Percentiles rank a stretch among this genome's conserved stretches.
phyloP scores from a whole-genome alignment of 2,113 vertebrate species.

The Varanus salvator region DNA sequence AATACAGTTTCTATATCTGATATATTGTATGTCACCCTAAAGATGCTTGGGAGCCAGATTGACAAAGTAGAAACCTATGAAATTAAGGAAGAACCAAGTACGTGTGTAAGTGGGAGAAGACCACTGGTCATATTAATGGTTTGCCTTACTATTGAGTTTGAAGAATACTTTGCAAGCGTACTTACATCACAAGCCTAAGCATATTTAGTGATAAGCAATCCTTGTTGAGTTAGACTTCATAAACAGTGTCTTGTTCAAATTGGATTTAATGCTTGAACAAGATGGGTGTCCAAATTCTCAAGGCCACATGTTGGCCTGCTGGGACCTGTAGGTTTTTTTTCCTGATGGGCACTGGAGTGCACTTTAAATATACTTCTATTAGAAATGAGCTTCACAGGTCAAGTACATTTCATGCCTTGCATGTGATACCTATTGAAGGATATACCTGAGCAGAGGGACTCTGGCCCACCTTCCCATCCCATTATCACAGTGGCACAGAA shows the following conservation, averaged over 20 bases:
- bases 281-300: not conserved
- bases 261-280: not conserved
- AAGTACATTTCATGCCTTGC: not conserved
- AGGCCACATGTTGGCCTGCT: too few relatives aligned
- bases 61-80: not conserved
- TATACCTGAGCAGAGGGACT: constrained; percentile 5
- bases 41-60: not conserved
- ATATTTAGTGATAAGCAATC: not conserved
- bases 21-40: not conserved
- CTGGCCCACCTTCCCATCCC: constrained; percentile 24
- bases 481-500: constrained; percentile 18
- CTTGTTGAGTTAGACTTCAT: not conserved
- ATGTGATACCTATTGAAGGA: not conserved
- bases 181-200: not conserved
- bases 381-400: not conserved
- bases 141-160: not conserved
- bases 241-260: not conserved
- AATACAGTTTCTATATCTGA: not conserved
- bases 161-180: not conserved
- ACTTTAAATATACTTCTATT: not conserved
- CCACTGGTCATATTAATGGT: not conserved
- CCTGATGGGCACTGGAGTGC: not conserved
- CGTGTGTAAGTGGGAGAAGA: constrained; percentile 2
- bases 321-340: too few relatives aligned
- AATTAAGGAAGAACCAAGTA: not conserved